phyloP scores from a whole-genome alignment of 2,888 invertebrate species.

The Torymus aiolomorphi region DNA sequence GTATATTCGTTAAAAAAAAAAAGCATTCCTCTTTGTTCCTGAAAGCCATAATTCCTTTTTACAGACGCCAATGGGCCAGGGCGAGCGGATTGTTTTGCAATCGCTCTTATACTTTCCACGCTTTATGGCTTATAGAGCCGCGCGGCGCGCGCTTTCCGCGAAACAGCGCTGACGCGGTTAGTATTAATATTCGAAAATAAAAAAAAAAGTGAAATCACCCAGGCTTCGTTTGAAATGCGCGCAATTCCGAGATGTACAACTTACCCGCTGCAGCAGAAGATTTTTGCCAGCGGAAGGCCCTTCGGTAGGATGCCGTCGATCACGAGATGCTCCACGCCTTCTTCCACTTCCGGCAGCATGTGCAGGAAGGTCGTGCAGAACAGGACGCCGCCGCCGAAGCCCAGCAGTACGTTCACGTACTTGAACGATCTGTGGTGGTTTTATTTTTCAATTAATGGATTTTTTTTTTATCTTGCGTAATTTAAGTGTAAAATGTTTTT shows the following conservation, averaged over 20 bases:
- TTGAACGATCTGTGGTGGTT: slow-evolving; percentile 64
- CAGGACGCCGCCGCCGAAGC: slow-evolving; percentile 91
- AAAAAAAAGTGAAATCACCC: too few relatives aligned
- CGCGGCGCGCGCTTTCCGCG: too few relatives aligned
- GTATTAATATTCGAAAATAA: too few relatives aligned
- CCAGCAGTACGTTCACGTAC: slow-evolving; percentile 81
- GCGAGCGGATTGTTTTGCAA: slow-evolving; percentile 10
- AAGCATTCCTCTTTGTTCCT: neutral
- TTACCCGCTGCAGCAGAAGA: slow-evolving; percentile 81
- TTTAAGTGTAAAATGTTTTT: too few relatives aligned
- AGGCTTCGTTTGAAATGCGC: neutral
- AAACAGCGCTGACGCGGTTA: neutral
- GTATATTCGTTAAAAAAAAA: too few relatives aligned
- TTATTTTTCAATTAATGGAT: too few relatives aligned
- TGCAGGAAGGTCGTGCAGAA: slow-evolving; percentile 89
- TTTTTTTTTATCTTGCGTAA: too few relatives aligned
- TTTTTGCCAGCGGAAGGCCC: slow-evolving; percentile 82
- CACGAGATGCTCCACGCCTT: slow-evolving; percentile 80
- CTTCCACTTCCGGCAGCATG: slow-evolving; percentile 86
- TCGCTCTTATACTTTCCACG: slow-evolving; percentile 14
- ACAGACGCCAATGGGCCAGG: neutral
- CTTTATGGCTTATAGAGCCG: slow-evolving; percentile 22
- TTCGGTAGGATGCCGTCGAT: slow-evolving; percentile 75
- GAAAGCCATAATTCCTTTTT: slow-evolving; percentile 21
- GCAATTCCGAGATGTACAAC: slow-evolving; percentile 14